These are phyloP conservation scores for Slavum lentiscoides DNA, from an alignment of 2,888 invertebrate species.

Conservation along the genomic window DNA sequence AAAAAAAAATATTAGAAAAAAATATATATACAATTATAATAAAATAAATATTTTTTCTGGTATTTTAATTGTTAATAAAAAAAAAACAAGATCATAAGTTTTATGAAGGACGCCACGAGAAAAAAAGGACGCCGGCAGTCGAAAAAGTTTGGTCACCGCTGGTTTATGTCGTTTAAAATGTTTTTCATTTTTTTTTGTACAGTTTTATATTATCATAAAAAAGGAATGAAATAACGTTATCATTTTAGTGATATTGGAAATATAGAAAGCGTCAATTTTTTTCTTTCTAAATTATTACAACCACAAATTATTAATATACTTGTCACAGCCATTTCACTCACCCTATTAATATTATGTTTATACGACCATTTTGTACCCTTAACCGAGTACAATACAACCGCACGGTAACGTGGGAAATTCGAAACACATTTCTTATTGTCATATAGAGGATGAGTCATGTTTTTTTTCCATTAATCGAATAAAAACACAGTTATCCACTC, in stretches of 20 bases:
- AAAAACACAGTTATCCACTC: constrained; percentile 24
- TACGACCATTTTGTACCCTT: constrained; percentile 4
- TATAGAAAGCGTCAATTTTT: background rate
- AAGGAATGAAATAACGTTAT: background rate
- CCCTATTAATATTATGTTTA: background rate
- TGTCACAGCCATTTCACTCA: background rate
- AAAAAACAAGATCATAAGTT: too few relatives aligned
- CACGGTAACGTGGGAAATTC: constrained; percentile 41
- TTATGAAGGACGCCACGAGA: too few relatives aligned
- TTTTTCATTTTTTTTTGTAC: background rate
- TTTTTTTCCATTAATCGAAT: constrained; percentile 37
- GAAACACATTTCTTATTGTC: background rate
- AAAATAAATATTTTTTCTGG: too few relatives aligned
- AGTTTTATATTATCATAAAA: background rate
- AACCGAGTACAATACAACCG: background rate
- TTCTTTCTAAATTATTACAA: constrained; percentile 7
- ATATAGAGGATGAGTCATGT: constrained; percentile 28
- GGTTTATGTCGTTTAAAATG: too few relatives aligned
- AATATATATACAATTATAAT: too few relatives aligned
- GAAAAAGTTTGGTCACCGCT: too few relatives aligned
- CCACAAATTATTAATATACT: constrained; percentile 18
- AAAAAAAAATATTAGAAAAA: too few relatives aligned
- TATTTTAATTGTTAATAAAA: too few relatives aligned
- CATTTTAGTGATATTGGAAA: background rate
- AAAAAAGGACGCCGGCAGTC: too few relatives aligned